Evolutionary conservation across 2,113 vertebrate genomes (phyloP).

Genomic region (Dicaeum eximium): DNA sequence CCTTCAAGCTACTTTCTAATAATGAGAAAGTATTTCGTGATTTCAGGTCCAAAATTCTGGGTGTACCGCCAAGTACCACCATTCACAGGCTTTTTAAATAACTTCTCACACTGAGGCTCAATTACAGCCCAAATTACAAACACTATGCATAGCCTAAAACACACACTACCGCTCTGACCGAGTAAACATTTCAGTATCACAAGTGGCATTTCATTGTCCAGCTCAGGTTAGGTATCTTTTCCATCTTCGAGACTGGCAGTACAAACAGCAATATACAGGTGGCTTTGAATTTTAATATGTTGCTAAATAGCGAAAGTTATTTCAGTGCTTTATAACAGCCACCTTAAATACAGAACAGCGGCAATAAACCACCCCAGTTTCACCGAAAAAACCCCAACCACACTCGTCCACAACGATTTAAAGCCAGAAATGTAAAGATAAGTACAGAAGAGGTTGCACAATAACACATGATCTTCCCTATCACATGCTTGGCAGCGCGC

Average conservation of each 20-base stretch:
- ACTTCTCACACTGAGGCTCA: neutral
- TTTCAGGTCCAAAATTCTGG: neutral
- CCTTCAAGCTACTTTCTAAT: neutral
- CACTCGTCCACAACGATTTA: neutral
- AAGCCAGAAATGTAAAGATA: neutral
- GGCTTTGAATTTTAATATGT: neutral
- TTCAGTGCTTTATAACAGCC: neutral
- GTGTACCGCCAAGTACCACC: neutral
- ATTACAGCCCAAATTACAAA: neutral
- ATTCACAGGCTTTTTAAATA: neutral
- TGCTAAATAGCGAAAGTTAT: neutral
- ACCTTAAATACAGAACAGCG: neutral
- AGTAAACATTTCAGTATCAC: neutral
- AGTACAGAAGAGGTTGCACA: neutral
- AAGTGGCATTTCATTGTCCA: neutral
- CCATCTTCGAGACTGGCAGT: neutral
- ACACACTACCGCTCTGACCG: rapidly evolving
- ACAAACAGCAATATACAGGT: neutral
- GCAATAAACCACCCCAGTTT: neutral
- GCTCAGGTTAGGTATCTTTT: neutral
- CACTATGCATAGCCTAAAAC: neutral
- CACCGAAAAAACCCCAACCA: neutral
- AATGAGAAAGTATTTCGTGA: neutral
- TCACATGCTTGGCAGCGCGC: constrained; percentile 30
- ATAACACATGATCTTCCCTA: constrained; percentile 27